A percentile compares a stretch with the other conserved stretches of the same genome.
These are phyloP conservation scores for Fopius arisanus DNA, from an alignment of 1,140 invertebrate species.

Conservation along the genomic window DNA sequence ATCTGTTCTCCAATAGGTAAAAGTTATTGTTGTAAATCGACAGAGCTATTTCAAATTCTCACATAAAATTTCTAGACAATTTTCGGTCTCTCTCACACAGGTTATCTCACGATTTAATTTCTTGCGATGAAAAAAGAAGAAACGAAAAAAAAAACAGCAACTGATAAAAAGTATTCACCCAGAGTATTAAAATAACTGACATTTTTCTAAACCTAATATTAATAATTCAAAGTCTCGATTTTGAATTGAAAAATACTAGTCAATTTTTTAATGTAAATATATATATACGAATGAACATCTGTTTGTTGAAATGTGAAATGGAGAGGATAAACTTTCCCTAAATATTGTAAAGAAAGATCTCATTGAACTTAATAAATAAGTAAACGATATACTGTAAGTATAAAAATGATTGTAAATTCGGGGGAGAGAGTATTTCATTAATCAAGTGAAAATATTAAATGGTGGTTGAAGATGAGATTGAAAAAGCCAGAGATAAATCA, in stretches of 20 bases:
- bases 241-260: conserved; percentile 19
- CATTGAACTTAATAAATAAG: conserved; percentile 14
- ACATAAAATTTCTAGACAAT: no score
- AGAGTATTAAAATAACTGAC: not conserved
- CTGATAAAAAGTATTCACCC: conserved; percentile 9
- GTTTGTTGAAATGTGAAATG: not conserved
- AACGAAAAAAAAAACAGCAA: conserved; percentile 15
- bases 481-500: not conserved
- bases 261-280: not conserved
- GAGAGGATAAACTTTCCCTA: not conserved
- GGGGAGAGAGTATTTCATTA: not conserved
- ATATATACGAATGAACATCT: not conserved
- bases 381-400: not conserved
- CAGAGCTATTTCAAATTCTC: no score
- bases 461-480: no score
- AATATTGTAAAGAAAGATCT: conserved; percentile 9
- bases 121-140: not conserved
- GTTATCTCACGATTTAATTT: no score
- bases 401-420: not conserved
- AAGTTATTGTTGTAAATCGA: not conserved
- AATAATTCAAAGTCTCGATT: conserved; percentile 1
- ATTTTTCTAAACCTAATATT: not conserved
- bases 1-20: not conserved
- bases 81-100: no score
- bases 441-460: no score